These are phyloP conservation scores for Orthochromis malagaraziensis DNA, from an alignment of 2,113 vertebrate genomes.

Conservation along the genomic window DNA sequence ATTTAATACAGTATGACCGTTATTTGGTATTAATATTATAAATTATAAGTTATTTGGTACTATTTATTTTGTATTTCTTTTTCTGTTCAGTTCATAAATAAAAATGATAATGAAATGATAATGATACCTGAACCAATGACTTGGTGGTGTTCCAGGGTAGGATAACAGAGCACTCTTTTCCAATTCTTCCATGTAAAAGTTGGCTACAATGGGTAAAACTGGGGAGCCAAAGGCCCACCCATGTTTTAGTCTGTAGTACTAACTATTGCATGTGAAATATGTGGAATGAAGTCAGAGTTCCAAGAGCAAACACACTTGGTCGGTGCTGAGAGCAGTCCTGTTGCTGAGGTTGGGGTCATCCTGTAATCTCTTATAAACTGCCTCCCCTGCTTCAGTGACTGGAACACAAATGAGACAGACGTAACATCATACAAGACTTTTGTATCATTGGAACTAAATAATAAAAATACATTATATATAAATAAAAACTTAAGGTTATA, in stretches of 20 bases:
- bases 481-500: background rate
- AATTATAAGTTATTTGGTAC: background rate
- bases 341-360: background rate
- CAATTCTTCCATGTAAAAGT: background rate
- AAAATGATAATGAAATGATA: background rate
- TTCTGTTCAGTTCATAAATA: background rate
- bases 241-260: background rate
- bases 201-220: background rate
- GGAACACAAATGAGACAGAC: background rate
- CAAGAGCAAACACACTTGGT: background rate
- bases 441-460: background rate
- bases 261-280: background rate
- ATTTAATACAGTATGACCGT: background rate
- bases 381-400: background rate
- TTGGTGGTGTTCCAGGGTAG: background rate
- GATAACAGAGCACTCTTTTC: background rate
- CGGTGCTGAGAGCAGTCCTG: background rate
- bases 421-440: background rate
- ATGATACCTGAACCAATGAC: background rate
- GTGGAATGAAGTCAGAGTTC: background rate
- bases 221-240: background rate
- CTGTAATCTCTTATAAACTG: background rate
- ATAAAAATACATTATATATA: background rate
- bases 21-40: background rate
- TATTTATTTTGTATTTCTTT: background rate